Evolutionary conservation across 2,797 vertebrate genomes (phyloP).

Genomic region (Eleutherodactylus coqui): DNA sequence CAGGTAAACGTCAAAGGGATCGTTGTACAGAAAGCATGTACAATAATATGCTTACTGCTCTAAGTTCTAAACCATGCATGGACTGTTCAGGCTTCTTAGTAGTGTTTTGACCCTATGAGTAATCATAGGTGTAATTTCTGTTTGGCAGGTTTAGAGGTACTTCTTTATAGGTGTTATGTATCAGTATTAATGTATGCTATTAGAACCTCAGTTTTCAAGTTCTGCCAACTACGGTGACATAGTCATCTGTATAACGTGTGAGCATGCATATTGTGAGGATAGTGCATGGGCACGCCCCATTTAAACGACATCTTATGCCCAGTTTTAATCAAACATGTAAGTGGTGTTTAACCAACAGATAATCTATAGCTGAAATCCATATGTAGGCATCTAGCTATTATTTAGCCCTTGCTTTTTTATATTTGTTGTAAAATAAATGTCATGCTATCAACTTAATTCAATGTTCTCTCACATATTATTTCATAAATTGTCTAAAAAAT

Average conservation of each 20-base stretch:
- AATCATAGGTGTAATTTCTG: conserved; percentile 82
- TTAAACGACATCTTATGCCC: conserved; percentile 74
- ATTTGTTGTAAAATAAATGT: conserved; percentile 52
- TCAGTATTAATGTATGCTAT: conserved; percentile 78
- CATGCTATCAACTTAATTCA: conserved; percentile 10
- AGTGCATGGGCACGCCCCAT: conserved; percentile 81
- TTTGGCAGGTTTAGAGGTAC: conserved; percentile 75
- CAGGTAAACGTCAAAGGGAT: conserved; percentile 84
- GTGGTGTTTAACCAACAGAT: conserved; percentile 46
- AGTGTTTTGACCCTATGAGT: conserved; percentile 71
- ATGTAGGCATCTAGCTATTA: conserved; percentile 40
- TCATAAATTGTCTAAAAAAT: conserved; percentile 35
- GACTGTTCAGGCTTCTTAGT: conserved; percentile 67
- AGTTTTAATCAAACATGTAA: conserved; percentile 70
- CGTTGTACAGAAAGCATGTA: conserved; percentile 74
- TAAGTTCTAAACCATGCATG: conserved; percentile 74
- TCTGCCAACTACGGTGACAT: conserved; percentile 72
- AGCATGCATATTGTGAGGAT: conserved; percentile 80
- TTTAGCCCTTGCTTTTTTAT: conserved; percentile 48
- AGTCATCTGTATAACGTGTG: conserved; percentile 78
- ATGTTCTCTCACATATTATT: conserved; percentile 47
- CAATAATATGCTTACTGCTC: conserved; percentile 71
- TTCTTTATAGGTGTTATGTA: conserved; percentile 83
- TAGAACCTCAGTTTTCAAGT: conserved; percentile 73
- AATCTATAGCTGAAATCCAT: conserved; percentile 33